Evolutionary conservation across 2,113 vertebrate genomes (phyloP).

Genomic region (Calyptommatus sinebrachiatus): DNA sequence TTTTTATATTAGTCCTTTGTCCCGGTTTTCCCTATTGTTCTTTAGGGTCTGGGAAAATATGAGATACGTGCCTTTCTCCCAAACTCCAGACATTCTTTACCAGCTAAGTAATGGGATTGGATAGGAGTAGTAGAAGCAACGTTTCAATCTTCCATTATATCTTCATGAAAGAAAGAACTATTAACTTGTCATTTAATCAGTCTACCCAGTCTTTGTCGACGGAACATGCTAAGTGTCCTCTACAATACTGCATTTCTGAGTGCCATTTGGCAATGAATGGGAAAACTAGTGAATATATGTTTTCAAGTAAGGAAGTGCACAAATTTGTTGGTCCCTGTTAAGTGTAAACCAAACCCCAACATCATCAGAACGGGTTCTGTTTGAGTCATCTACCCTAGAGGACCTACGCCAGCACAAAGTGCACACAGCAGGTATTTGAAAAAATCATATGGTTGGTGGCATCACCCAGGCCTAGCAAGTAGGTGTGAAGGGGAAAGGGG

Average conservation of each 20-base stretch:
- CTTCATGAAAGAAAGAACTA: neutral
- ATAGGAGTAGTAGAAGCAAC: neutral
- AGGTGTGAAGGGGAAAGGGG: too few species aligned
- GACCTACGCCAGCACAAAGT: too few species aligned
- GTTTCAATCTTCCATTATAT: neutral
- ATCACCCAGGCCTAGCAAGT: too few species aligned
- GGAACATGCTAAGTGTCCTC: neutral
- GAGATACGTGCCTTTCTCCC: neutral
- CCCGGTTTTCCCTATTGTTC: too few species aligned
- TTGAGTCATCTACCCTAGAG: too few species aligned
- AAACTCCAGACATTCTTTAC: neutral
- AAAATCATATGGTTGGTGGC: too few species aligned
- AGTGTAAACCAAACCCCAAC: too few species aligned
- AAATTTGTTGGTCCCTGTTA: too few species aligned
- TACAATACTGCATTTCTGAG: neutral
- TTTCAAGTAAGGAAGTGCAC: neutral
- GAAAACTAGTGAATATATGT: neutral
- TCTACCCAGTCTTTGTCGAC: neutral
- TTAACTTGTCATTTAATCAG: neutral
- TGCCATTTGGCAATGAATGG: neutral
- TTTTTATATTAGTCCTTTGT: too few species aligned
- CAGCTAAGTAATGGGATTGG: neutral
- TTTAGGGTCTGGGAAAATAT: neutral
- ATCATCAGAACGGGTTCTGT: too few species aligned
- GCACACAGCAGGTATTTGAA: too few species aligned